Conservation (phyloP, 1,140 invertebrate species). For the Piezodorus guildinii region DNA sequence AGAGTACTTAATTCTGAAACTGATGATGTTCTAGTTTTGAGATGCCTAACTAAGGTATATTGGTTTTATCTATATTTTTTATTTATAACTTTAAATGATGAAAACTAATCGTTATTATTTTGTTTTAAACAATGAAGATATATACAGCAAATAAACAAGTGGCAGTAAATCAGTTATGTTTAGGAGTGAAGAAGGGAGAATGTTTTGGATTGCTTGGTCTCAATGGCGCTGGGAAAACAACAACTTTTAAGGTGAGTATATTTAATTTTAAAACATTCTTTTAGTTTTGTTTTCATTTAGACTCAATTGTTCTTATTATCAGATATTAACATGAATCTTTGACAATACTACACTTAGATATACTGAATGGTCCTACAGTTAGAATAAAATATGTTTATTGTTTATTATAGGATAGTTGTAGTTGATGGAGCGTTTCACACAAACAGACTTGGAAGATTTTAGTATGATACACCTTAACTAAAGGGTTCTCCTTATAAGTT, state of each 20-base stretch:
- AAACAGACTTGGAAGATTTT: too few species aligned
- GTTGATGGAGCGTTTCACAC: too few species aligned
- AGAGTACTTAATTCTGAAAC: constrained; percentile 14
- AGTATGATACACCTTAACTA: too few species aligned
- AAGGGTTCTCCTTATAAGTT: too few species aligned
- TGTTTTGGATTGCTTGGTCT: constrained; percentile 85
- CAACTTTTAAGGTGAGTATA: constrained; percentile 67
- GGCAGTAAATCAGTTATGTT: constrained; percentile 60
- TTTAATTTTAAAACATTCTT: not conserved
- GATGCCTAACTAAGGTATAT: constrained; percentile 19
- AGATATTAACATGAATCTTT: too few species aligned
- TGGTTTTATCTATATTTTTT: not conserved
- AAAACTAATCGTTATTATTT: not conserved
- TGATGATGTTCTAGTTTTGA: constrained; percentile 25
- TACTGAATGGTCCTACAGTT: too few species aligned
- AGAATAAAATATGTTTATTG: too few species aligned
- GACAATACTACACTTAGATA: too few species aligned
- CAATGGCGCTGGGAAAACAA: constrained; percentile 75
- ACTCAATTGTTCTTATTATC: too few species aligned
- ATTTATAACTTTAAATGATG: not conserved
- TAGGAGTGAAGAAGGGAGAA: constrained; percentile 55
- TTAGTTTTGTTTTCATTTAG: too few species aligned
- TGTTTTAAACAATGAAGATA: not conserved
- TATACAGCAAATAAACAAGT: constrained; percentile 18
- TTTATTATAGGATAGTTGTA: too few species aligned